phyloP scores from a whole-genome alignment of 1,140 invertebrate genomes.

The Druon quercuslanigerum region DNA sequence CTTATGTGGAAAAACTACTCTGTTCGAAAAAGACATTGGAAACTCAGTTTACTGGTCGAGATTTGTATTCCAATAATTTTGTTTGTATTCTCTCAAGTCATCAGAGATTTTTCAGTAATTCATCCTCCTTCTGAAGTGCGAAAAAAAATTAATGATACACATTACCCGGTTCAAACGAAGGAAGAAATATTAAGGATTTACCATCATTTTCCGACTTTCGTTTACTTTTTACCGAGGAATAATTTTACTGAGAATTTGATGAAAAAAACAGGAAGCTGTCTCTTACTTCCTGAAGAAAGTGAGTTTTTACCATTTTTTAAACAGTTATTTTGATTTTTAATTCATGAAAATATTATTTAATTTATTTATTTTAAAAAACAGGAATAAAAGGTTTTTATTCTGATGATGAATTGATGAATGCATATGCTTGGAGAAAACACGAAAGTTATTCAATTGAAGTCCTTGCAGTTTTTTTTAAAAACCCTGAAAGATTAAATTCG shows the following conservation, averaged over 20 bases:
- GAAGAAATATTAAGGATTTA: constrained; percentile 34
- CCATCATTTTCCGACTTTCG: constrained; percentile 31
- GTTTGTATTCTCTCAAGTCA: constrained; percentile 62
- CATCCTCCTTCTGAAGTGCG: constrained; percentile 41
- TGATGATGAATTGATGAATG: constrained; percentile 63
- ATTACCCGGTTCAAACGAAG: constrained; percentile 53
- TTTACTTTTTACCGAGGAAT: constrained; percentile 65
- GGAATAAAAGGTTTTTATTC: constrained; percentile 59
- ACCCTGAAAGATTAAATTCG: neutral
- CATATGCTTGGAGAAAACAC: constrained; percentile 54
- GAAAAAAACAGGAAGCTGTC: constrained; percentile 51
- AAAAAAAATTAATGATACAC: constrained; percentile 49
- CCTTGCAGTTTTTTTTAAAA: constrained; percentile 64
- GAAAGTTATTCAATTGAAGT: constrained; percentile 32
- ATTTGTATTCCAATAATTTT: constrained; percentile 63
- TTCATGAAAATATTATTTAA: constrained; percentile 20
- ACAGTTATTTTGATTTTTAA: constrained; percentile 21
- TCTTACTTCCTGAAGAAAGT: constrained; percentile 54
- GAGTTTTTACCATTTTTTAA: constrained; percentile 37
- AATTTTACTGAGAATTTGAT: constrained; percentile 55
- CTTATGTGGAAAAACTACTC: constrained; percentile 67
- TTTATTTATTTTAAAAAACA: constrained; percentile 36
- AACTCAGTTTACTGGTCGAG: constrained; percentile 61
- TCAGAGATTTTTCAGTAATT: constrained; percentile 58
- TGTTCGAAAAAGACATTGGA: constrained; percentile 68